A percentile compares a stretch with the other conserved stretches of the same genome.
phyloP scores from a whole-genome alignment of 2,888 invertebrate genomes.

The Zeuzera pyrina region DNA sequence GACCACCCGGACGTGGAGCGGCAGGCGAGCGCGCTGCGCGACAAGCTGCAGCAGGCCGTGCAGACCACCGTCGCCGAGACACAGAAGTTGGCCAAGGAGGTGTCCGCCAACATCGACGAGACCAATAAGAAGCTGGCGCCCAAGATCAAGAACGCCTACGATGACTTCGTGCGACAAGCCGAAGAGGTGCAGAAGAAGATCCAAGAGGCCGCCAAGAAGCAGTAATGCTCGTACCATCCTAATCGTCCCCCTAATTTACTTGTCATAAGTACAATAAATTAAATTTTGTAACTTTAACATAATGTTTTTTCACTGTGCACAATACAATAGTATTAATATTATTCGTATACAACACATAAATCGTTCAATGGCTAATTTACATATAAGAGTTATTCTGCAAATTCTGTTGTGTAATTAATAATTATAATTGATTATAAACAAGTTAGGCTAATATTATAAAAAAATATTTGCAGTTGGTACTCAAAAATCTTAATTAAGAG shows the following conservation, averaged over 20 bases:
- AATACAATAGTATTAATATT: too few species aligned
- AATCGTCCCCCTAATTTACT: neutral
- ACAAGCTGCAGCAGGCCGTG: conserved; percentile 41
- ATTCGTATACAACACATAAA: too few species aligned
- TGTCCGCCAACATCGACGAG: conserved; percentile 40
- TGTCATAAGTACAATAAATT: conserved; percentile 4
- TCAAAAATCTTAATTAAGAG: too few species aligned
- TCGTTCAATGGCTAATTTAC: too few species aligned
- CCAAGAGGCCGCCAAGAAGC: conserved; percentile 57
- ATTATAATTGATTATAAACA: too few species aligned
- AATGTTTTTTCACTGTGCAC: neutral
- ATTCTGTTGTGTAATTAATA: too few species aligned
- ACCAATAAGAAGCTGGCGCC: conserved; percentile 55
- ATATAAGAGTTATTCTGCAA: too few species aligned
- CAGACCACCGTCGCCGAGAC: conserved; percentile 40
- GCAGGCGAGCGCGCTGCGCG: conserved; percentile 37
- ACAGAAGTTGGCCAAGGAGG: conserved; percentile 49
- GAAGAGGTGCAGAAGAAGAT: conserved; percentile 49
- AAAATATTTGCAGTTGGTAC: too few species aligned
- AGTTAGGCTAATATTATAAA: too few species aligned
- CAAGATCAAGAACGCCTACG: conserved; percentile 50
- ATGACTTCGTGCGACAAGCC: conserved; percentile 47
- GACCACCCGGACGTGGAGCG: conserved; percentile 57
- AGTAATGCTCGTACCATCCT: conserved; percentile 28
- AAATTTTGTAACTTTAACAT: neutral